Percentiles rank a stretch among this genome's conserved stretches.
Evolutionary conservation across 2,888 invertebrate genomes (phyloP).

Genomic region (Chorisops tibialis): DNA sequence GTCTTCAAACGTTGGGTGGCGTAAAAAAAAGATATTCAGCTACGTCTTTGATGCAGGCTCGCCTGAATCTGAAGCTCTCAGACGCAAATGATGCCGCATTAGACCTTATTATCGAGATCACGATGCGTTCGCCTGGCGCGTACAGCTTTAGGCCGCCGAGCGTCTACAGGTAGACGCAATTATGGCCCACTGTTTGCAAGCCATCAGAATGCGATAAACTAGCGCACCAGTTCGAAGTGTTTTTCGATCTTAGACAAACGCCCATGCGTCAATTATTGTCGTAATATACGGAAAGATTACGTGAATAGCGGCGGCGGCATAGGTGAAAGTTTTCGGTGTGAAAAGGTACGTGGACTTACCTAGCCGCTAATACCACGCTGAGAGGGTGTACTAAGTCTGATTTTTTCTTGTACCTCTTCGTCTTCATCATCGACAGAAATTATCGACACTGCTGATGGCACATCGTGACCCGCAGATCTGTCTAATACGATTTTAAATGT

Average conservation of each 20-base stretch:
- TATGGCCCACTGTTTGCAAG: too few species aligned
- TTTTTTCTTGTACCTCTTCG: slow-evolving; percentile 7
- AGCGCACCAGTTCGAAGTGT: too few species aligned
- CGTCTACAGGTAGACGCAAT: too few species aligned
- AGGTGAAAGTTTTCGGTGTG: slow-evolving; percentile 47
- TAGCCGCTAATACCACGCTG: slow-evolving; percentile 11
- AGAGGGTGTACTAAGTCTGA: slow-evolving; percentile 18
- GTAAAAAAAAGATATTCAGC: too few species aligned
- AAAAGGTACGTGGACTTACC: slow-evolving; percentile 15
- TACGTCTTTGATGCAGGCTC: neutral
- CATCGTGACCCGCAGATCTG: slow-evolving; percentile 16
- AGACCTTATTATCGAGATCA: neutral
- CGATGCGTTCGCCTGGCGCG: neutral
- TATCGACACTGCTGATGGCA: slow-evolving; percentile 15
- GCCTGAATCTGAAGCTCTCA: too few species aligned
- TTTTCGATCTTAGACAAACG: slow-evolving; percentile 11
- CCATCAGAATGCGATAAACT: too few species aligned
- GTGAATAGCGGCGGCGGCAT: slow-evolving; percentile 38
- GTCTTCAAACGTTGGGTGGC: neutral
- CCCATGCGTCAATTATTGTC: slow-evolving; percentile 32
- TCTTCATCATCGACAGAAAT: slow-evolving; percentile 3
- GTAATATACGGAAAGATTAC: slow-evolving; percentile 45
- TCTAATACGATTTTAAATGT: slow-evolving; percentile 12
- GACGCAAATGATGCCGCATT: neutral
- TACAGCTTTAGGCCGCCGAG: neutral